Evolutionary conservation across 1,140 invertebrate species (phyloP).

Genomic region (Tigriopus japonicus): DNA sequence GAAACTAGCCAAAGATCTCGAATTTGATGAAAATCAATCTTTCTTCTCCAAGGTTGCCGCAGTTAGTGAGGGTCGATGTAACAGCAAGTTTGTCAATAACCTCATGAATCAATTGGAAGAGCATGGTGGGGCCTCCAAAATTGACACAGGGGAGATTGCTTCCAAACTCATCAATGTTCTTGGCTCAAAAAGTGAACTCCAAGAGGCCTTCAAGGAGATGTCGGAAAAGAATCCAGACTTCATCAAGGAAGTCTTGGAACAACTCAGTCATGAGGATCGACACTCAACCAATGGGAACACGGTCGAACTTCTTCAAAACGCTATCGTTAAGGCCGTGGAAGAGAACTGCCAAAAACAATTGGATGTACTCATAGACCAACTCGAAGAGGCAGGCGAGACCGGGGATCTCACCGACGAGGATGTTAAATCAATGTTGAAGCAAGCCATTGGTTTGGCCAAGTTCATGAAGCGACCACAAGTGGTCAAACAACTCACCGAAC

Average conservation of each 20-base stretch:
- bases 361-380: conserved; percentile 15
- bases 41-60: conserved; percentile 12
- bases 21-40: conserved; percentile 11
- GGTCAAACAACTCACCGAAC: conserved; percentile 33
- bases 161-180: conserved; percentile 4
- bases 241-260: conserved; percentile 10
- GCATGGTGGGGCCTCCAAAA: background rate
- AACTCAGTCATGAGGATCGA: background rate
- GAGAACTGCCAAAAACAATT: conserved; percentile 18
- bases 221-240: conserved; percentile 3
- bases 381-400: conserved; percentile 12
- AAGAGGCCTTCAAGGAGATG: conserved; percentile 10
- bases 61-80: conserved; percentile 12
- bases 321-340: conserved; percentile 16
- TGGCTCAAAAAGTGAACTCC: conserved; percentile 1
- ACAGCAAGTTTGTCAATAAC: conserved; percentile 9
- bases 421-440: conserved; percentile 35
- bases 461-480: conserved; percentile 43
- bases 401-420: conserved; percentile 21
- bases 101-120: conserved; percentile 1
- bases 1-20: conserved; percentile 10
- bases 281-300: conserved; percentile 15
- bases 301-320: conserved; percentile 17
- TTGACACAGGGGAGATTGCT: background rate
- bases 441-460: conserved; percentile 46